Evolutionary conservation across 2,888 invertebrate species (phyloP).

Genomic region (Drosophila neutralis): DNA sequence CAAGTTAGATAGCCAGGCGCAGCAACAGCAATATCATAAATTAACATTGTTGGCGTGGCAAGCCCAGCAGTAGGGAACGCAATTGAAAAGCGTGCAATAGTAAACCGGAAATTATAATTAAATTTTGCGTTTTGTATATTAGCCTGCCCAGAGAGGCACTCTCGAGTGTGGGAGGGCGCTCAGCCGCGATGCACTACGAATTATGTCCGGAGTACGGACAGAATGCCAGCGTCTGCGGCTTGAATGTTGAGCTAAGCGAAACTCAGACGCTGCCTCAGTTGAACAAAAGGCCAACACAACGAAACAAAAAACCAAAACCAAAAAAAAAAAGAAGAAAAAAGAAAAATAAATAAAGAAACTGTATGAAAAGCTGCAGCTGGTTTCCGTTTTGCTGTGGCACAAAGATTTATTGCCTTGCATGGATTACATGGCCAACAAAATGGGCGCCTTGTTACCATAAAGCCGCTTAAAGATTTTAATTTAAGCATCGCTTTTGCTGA

Average conservation of each 20-base stretch:
- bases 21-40: conserved; percentile 18
- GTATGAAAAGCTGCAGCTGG: conserved; percentile 59
- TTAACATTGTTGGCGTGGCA: conserved; percentile 10
- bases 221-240: conserved; percentile 43
- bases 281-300: conserved; percentile 42
- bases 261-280: conserved; percentile 7
- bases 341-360: conserved; percentile 36
- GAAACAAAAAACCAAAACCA: conserved; percentile 20
- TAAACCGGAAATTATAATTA: conserved; percentile 63
- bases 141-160: conserved; percentile 6
- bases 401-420: conserved; percentile 71
- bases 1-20: background rate
- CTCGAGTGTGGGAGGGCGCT: conserved; percentile 13
- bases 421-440: conserved; percentile 52
- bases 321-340: conserved; percentile 2
- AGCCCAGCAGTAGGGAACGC: conserved; percentile 1
- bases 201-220: conserved; percentile 2
- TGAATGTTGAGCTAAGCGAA: conserved; percentile 49
- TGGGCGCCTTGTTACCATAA: conserved; percentile 60
- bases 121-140: conserved; percentile 62
- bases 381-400: conserved; percentile 48
- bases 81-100: conserved; percentile 35
- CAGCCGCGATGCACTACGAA: conserved; percentile 21
- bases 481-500: conserved; percentile 45
- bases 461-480: conserved; percentile 75